phyloP scores from a whole-genome alignment of 2,888 invertebrate species.

The Ectemnius cavifrons region DNA sequence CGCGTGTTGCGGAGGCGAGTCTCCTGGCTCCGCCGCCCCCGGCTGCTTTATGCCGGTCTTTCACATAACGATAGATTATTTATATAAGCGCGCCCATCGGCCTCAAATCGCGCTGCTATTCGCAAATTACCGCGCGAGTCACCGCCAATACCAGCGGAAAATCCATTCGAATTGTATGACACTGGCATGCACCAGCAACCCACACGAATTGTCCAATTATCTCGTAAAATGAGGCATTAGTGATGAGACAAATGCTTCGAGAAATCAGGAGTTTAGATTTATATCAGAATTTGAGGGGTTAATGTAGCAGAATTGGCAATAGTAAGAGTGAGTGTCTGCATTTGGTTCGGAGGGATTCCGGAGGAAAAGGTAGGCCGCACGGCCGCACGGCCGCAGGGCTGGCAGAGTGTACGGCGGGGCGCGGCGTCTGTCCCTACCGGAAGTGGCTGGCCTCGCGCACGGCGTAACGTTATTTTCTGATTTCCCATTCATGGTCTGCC shows the following conservation, averaged over 20 bases:
- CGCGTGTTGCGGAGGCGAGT: conserved; percentile 41
- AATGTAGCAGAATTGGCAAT: no score
- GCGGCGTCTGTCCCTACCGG: conserved; percentile 59
- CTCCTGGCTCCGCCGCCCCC: conserved; percentile 14
- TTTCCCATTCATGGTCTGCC: conserved; percentile 71
- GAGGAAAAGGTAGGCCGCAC: no score
- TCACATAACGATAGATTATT: conserved; percentile 64
- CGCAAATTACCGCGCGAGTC: conserved; percentile 51
- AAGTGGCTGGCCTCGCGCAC: conserved; percentile 65
- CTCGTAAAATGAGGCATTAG: no score
- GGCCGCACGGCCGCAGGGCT: no score
- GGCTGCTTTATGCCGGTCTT: conserved; percentile 24
- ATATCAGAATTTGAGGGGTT: no score
- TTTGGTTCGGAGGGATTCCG: no score
- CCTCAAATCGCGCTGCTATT: conserved; percentile 55
- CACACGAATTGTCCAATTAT: no score
- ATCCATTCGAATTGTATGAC: no score
- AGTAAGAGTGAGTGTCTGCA: no score
- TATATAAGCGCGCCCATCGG: conserved; percentile 60
- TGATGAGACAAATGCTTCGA: no score
- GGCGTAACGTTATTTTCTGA: conserved; percentile 70
- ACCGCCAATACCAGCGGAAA: conserved; percentile 22
- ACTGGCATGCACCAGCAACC: no score
- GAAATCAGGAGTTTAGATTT: no score
- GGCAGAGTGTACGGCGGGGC: not conserved